Evolutionary conservation across 2,888 invertebrate genomes (phyloP), one percentile per base, ranked within the genome.

Genomic region (Ochlodes sylvanus): DNA sequence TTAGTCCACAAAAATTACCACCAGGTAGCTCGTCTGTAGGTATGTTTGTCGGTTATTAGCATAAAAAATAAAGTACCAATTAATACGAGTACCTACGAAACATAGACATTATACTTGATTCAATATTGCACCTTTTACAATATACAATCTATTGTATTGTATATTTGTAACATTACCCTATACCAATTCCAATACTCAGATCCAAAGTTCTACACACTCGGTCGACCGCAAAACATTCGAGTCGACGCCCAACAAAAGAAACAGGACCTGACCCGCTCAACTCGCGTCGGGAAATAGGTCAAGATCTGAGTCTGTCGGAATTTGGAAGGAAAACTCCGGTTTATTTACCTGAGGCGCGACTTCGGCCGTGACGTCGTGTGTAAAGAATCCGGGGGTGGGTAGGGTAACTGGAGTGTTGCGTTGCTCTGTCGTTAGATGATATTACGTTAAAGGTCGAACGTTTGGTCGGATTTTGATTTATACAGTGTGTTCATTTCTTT

Each of bases 221-320:
- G 57, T 27, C 57, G 57, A 38, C 56, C 57, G 52, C 65, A 65
- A 58, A 65, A 58, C 58, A 58, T 52, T 41, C 19, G 56, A 68
- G 44, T 17, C 68, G 69, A 63, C 64, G 63, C 70, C 68, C 58
- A 55, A 71, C 67, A 68, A 70, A 79, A 79, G 79, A 79, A 78
- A 75, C 71, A 72, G 72, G 72, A 75, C 77, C 77, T 77, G 83
- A 83, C 87, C 87, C 80, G 77, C 84, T 84, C 77, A 87, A 86
- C 82, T 72, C 81, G 82, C 75, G 79, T 80, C 77, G 76, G 76
- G 73, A 82, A 82, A 77, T 86, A 86, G 87, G 87, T 87, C 87
- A 87, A 85, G 87, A 84, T 68, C 70, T 80, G 79, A 77, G 77
- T 76, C 75, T 72, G 71, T 71, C 73, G 74, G 77, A 78, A 78